Percentiles rank a stretch among this genome's conserved stretches.
Conservation (phyloP, 2,113 vertebrate species). For the Hypocryptadius cinnamomeus region DNA sequence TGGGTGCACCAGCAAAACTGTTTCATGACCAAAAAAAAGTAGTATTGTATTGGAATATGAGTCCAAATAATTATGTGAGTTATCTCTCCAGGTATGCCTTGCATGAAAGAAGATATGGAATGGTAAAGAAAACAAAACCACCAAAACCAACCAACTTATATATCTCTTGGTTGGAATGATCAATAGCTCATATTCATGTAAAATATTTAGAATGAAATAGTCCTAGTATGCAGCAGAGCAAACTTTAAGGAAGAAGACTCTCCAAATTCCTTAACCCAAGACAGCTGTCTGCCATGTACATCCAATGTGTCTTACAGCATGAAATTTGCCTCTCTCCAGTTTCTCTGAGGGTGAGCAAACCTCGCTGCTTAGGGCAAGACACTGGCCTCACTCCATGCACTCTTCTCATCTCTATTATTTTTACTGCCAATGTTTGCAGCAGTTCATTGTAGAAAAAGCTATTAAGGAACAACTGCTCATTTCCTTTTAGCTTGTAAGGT, state of each 20-base stretch:
- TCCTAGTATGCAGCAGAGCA: background rate
- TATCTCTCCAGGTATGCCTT: background rate
- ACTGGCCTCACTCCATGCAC: background rate
- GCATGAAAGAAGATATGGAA: background rate
- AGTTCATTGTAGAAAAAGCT: constrained; percentile 2
- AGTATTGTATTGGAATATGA: background rate
- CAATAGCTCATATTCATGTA: background rate
- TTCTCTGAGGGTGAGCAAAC: background rate
- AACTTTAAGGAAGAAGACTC: background rate
- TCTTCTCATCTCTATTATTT: background rate
- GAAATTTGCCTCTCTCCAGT: background rate
- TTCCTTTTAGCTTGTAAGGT: constrained; percentile 19
- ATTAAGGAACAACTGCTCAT: constrained; percentile 22
- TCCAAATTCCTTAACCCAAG: background rate
- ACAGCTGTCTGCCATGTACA: background rate
- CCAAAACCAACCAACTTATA: background rate
- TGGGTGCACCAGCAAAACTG: background rate
- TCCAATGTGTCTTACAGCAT: background rate
- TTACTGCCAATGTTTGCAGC: background rate
- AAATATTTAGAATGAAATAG: background rate
- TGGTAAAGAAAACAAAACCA: background rate
- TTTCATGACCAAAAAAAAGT: background rate
- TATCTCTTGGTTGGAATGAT: background rate
- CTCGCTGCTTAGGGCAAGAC: background rate
- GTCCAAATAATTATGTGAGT: background rate